phyloP scores from a whole-genome alignment of 2,888 invertebrate species.

The Cerastis leucographa region DNA sequence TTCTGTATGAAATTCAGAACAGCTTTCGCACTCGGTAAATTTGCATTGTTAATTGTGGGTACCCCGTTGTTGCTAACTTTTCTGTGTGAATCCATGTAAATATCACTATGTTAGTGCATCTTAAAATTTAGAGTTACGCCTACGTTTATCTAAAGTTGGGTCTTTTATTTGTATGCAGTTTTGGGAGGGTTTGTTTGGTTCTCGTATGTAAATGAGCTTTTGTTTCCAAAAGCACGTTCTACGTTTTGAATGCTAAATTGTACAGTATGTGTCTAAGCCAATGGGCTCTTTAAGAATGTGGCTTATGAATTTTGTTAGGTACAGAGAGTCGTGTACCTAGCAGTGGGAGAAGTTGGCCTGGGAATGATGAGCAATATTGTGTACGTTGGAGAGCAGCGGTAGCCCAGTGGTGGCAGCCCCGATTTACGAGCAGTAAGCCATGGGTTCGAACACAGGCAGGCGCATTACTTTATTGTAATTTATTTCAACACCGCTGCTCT shows the following conservation, averaged over 20 bases:
- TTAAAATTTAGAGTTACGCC: conserved; percentile 52
- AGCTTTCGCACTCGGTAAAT: conserved; percentile 82
- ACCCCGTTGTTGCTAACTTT: conserved; percentile 68
- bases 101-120: conserved; percentile 62
- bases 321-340: background rate
- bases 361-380: background rate
- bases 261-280: background rate
- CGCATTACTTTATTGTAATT: too few relatives aligned
- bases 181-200: conserved; percentile 15
- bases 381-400: too few relatives aligned
- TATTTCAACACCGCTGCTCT: too few relatives aligned
- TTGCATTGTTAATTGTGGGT: conserved; percentile 90
- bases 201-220: conserved; percentile 32
- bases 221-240: conserved; percentile 14
- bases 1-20: conserved; percentile 87
- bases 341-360: background rate
- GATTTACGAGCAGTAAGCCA: too few relatives aligned
- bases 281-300: background rate
- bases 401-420: too few relatives aligned
- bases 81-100: conserved; percentile 62
- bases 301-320: background rate
- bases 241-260: conserved; percentile 45
- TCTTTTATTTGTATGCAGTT: conserved; percentile 59
- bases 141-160: conserved; percentile 55
- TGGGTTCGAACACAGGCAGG: too few relatives aligned